These are phyloP conservation scores for Belonocnema kinseyi DNA, from an alignment of 1,140 invertebrate species.

Conservation along the genomic window DNA sequence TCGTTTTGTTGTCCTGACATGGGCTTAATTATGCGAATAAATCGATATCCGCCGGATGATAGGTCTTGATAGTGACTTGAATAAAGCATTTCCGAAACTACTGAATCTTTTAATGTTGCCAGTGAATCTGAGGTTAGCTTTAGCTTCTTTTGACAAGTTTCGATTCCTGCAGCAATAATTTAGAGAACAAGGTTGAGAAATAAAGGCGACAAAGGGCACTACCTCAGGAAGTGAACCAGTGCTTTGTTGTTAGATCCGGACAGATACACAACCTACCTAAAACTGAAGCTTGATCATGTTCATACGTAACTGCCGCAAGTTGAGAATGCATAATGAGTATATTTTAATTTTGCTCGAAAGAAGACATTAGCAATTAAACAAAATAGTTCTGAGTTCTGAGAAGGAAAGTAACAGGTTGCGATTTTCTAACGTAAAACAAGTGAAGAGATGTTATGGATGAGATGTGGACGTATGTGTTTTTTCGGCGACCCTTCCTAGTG, in stretches of 20 bases:
- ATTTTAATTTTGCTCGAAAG: no score
- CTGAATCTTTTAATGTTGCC: background rate
- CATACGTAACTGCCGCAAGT: background rate
- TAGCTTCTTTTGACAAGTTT: slow-evolving; percentile 1
- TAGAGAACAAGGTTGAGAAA: background rate
- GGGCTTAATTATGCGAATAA: background rate
- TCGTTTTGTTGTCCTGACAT: no score
- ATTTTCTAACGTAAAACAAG: background rate
- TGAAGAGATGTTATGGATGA: background rate
- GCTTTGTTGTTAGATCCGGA: background rate
- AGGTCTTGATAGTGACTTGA: no score
- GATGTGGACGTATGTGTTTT: slow-evolving; percentile 14
- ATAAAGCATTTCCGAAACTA: background rate
- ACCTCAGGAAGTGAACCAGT: background rate
- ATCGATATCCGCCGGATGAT: background rate
- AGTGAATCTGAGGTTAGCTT: background rate
- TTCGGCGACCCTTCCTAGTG: slow-evolving; percentile 25
- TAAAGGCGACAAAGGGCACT: background rate
- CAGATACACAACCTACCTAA: background rate
- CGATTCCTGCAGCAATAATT: background rate
- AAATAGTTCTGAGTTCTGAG: background rate
- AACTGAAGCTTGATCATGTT: slow-evolving; percentile 15
- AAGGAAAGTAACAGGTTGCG: background rate
- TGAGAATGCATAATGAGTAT: no score
- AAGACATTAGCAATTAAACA: no score